Percentiles rank a stretch among this genome's conserved stretches.
Evolutionary conservation across 2,888 invertebrate genomes (phyloP).

Genomic region (Brassicogethes aeneus): DNA sequence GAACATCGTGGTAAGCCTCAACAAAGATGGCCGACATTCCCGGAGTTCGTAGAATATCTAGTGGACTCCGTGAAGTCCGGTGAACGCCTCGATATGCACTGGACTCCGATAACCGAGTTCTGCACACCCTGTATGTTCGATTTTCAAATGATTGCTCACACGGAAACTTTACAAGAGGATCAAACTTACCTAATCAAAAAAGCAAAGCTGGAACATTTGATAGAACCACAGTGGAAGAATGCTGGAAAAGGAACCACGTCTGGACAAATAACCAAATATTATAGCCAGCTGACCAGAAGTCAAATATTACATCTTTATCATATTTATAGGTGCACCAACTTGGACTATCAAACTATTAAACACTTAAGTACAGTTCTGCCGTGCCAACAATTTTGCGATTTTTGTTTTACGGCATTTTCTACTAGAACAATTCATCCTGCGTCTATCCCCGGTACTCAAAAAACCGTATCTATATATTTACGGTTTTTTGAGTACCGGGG

Average conservation of each 20-base stretch:
- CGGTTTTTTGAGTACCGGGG: too few relatives aligned
- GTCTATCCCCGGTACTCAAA: too few relatives aligned
- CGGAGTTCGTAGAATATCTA: constrained; percentile 72
- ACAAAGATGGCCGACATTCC: constrained; percentile 61
- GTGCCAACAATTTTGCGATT: too few relatives aligned
- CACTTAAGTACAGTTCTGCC: too few relatives aligned
- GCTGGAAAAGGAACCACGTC: constrained; percentile 67
- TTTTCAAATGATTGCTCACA: constrained; percentile 73
- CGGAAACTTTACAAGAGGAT: constrained; percentile 77
- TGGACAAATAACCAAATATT: constrained; percentile 64
- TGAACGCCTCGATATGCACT: constrained; percentile 72
- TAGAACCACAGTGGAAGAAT: constrained; percentile 78
- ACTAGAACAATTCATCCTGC: too few relatives aligned
- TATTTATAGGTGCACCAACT: constrained; percentile 72
- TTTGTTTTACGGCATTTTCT: too few relatives aligned
- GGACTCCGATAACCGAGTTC: constrained; percentile 75
- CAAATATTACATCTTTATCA: constrained; percentile 71
- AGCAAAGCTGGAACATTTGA: constrained; percentile 63
- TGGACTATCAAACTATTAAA: constrained; percentile 5
- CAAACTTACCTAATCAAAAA: constrained; percentile 73
- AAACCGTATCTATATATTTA: too few relatives aligned
- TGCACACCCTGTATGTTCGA: constrained; percentile 80
- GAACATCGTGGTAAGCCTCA: neutral
- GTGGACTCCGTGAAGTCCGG: constrained; percentile 59
- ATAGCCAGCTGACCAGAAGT: constrained; percentile 61